phyloP scores from a whole-genome alignment of 2,113 vertebrate species.

The Spea bombifrons region DNA sequence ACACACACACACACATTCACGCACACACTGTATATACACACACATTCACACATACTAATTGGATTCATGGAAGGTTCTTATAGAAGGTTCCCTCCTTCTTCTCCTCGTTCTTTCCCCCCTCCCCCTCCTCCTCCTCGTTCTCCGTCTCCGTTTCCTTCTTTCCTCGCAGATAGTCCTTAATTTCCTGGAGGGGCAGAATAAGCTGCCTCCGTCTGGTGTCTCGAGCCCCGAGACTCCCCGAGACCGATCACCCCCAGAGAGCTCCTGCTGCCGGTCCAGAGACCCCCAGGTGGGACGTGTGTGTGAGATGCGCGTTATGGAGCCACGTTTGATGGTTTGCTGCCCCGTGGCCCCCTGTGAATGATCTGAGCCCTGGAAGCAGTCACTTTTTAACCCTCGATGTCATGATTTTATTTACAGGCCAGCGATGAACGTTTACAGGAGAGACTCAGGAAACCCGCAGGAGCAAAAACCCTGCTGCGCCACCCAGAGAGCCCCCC shows the following conservation, averaged over 20 bases:
- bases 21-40: too few relatives aligned
- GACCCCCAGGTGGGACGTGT: not conserved
- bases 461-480: not conserved
- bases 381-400: too few relatives aligned
- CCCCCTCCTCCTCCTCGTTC: not conserved
- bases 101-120: not conserved
- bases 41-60: too few relatives aligned
- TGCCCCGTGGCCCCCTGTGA: too few relatives aligned
- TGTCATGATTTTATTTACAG: not conserved
- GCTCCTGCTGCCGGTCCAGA: not conserved
- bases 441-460: not conserved
- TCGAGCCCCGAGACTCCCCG: not conserved
- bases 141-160: not conserved
- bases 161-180: conserved; percentile 27
- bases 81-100: not conserved
- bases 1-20: too few relatives aligned
- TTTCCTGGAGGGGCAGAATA: conserved; percentile 13
- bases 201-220: not conserved
- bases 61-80: too few relatives aligned
- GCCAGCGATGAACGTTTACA: not conserved
- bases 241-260: not conserved
- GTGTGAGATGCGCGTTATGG: too few relatives aligned
- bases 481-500: not conserved
- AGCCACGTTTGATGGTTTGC: too few relatives aligned
- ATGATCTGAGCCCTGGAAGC: too few relatives aligned